phyloP scores from a whole-genome alignment of 2,797 vertebrate genomes.

The Characodon lateralis region DNA sequence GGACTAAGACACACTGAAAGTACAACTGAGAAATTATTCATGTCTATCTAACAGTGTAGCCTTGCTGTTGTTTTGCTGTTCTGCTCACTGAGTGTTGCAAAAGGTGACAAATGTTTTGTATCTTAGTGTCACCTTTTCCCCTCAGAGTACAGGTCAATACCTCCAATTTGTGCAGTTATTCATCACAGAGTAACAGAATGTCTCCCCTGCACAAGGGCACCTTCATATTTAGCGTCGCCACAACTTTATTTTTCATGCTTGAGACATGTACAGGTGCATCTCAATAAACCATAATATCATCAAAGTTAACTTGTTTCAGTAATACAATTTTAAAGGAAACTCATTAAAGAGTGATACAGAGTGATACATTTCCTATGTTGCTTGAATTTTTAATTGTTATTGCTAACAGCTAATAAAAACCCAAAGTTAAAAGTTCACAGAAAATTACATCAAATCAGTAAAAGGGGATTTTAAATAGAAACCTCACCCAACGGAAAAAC shows the following conservation, averaged over 20 bases:
- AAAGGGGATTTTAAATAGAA: not conserved
- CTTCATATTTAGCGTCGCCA: slow-evolving; percentile 10
- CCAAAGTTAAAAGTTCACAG: not conserved
- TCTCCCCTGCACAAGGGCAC: slow-evolving; percentile 14
- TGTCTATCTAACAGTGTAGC: not conserved
- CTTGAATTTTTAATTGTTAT: not conserved
- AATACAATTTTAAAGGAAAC: not conserved
- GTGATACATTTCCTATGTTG: not conserved
- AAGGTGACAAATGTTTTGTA: slow-evolving; percentile 35
- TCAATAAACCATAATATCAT: not conserved
- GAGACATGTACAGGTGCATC: not conserved
- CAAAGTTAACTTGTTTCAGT: not conserved
- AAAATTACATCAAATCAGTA: not conserved
- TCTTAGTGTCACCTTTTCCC: slow-evolving; percentile 10
- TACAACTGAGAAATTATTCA: slow-evolving; percentile 17
- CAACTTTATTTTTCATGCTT: not conserved
- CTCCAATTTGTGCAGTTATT: slow-evolving; percentile 17
- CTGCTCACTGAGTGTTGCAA: slow-evolving; percentile 13
- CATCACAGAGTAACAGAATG: slow-evolving; percentile 14
- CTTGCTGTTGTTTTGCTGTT: slow-evolving; percentile 21
- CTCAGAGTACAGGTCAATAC: slow-evolving; percentile 11
- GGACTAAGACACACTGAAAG: not conserved
- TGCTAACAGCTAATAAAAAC: not conserved
- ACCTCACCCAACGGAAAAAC: not conserved
- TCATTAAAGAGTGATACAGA: not conserved